Conservation (phyloP, 2,888 invertebrate species). For the Himalopsyche japonica region DNA sequence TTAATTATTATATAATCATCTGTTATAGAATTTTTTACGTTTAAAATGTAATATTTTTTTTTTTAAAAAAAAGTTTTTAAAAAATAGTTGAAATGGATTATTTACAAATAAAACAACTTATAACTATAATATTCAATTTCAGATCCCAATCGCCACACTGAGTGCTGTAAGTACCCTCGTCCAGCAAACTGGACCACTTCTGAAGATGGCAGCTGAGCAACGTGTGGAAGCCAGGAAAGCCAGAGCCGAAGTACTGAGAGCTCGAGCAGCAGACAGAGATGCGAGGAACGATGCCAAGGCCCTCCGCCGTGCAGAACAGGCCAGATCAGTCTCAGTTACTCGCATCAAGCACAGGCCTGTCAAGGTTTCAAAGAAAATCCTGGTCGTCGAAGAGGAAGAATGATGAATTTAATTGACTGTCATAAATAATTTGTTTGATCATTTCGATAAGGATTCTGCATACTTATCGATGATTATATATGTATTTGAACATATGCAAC, state of each 20-base stretch:
- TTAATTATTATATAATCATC: no score
- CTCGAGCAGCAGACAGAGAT: slow-evolving; percentile 34
- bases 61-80: no score
- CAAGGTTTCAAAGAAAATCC: slow-evolving; percentile 5
- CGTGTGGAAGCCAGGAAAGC: slow-evolving; percentile 28
- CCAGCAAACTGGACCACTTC: slow-evolving; percentile 34
- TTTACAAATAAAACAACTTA: neutral
- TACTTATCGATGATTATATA: neutral
- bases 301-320: slow-evolving; percentile 21
- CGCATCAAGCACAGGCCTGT: neutral
- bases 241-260: slow-evolving; percentile 29
- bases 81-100: no score
- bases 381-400: neutral
- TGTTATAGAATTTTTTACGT: no score
- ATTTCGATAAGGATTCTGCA: neutral
- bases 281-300: slow-evolving; percentile 37
- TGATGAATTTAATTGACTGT: neutral
- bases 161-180: slow-evolving; percentile 37
- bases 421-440: neutral
- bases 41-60: no score
- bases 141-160: slow-evolving; percentile 42
- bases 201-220: slow-evolving; percentile 32
- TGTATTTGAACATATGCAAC: neutral
- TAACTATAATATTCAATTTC: neutral
- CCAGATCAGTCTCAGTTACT: neutral